phyloP scores from a whole-genome alignment of 2,888 invertebrate genomes.

The Acanthopleura granulata region DNA sequence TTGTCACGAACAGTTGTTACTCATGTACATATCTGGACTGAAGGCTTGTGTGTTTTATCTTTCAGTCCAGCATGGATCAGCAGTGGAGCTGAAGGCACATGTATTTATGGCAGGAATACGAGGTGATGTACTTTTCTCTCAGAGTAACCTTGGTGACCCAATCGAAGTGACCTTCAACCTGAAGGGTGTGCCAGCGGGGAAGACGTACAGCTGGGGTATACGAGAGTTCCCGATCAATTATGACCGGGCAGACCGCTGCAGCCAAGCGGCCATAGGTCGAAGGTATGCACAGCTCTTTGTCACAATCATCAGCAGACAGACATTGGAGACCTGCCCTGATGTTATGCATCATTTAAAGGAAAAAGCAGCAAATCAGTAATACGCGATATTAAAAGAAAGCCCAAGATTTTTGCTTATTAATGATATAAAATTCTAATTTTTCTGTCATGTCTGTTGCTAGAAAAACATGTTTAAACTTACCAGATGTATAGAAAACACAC shows the following conservation, averaged over 20 bases:
- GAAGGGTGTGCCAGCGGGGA: conserved; percentile 35
- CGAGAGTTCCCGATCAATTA: conserved; percentile 39
- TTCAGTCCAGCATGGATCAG: background rate
- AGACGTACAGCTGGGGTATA: conserved; percentile 32
- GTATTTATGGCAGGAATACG: conserved; percentile 76
- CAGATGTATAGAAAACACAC: too few species aligned
- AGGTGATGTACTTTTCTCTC: conserved; percentile 83
- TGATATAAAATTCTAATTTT: too few species aligned
- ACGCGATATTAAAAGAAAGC: too few species aligned
- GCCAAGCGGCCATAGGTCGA: conserved; percentile 31
- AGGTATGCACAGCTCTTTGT: conserved; percentile 28
- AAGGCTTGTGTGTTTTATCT: background rate
- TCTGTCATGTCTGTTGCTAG: too few species aligned
- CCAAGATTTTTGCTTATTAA: too few species aligned
- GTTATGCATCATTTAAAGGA: too few species aligned
- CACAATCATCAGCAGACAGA: too few species aligned
- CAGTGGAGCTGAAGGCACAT: conserved; percentile 27
- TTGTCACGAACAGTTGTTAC: too few species aligned
- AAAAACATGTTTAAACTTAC: too few species aligned
- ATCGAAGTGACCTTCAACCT: conserved; percentile 72
- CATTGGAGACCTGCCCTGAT: too few species aligned
- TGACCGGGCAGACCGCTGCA: conserved; percentile 34
- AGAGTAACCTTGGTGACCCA: conserved; percentile 84
- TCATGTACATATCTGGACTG: too few species aligned
- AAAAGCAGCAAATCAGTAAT: too few species aligned